Conservation (phyloP, 2,113 vertebrate genomes). For the Antechinus stuartii region DNA sequence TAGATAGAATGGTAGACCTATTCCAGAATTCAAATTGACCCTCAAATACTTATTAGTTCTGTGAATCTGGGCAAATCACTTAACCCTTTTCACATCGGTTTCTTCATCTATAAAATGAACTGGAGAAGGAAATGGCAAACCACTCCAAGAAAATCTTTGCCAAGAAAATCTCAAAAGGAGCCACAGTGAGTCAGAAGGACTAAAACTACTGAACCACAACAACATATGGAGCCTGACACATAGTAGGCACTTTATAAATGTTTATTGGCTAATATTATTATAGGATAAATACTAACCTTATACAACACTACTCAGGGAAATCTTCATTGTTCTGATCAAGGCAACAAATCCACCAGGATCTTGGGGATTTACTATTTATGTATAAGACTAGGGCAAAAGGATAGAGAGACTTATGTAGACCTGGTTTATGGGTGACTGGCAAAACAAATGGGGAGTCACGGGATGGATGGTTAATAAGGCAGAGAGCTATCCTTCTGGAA, state of each 20-base stretch:
- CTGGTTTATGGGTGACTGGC: not conserved
- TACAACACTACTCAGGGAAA: not conserved
- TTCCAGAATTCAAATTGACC: no score
- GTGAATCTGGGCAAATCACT: no score
- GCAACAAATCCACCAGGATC: slow-evolving; percentile 8
- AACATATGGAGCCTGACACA: not conserved
- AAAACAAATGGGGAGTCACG: not conserved
- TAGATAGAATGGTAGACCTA: no score
- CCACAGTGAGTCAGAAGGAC: no score
- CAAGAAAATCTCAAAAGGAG: no score
- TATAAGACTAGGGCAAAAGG: not conserved
- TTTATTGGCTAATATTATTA: not conserved
- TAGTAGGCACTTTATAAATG: not conserved
- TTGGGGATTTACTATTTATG: not conserved
- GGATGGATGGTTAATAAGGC: not conserved
- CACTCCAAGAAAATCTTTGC: no score
- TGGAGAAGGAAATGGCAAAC: no score
- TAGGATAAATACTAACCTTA: not conserved
- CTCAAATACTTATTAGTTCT: no score
- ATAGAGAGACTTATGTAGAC: not conserved
- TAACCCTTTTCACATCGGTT: no score
- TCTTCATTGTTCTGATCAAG: not conserved
- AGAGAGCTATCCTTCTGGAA: not conserved
- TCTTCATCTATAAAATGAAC: no score
- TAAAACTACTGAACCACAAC: no score